A percentile compares a stretch with the other conserved stretches of the same genome.
Conservation (phyloP, 2,888 invertebrate species). For the Cybosia mesomella region DNA sequence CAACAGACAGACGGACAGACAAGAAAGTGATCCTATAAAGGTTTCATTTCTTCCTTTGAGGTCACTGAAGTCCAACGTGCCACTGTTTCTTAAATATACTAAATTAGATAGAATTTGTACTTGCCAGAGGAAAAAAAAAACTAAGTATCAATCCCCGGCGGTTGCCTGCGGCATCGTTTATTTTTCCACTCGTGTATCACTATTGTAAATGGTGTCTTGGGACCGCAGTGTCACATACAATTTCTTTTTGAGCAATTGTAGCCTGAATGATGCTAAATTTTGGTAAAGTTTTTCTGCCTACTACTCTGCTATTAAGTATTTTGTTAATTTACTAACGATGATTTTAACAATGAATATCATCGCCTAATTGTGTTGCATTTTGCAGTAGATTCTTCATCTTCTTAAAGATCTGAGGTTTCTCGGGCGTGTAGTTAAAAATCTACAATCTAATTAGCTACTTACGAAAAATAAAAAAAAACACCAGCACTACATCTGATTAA, state of each 20-base stretch:
- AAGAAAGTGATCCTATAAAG: background rate
- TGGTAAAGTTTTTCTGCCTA: background rate
- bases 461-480: no score
- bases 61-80: background rate
- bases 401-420: no score
- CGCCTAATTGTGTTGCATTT: no score
- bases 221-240: conserved; percentile 31
- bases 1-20: background rate
- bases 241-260: conserved; percentile 30
- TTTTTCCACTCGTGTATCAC: conserved; percentile 38
- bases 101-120: background rate
- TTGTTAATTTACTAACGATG: no score
- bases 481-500: no score
- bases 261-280: conserved; percentile 26
- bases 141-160: conserved; percentile 46
- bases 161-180: conserved; percentile 42
- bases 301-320: background rate
- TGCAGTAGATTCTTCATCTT: no score
- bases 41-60: background rate
- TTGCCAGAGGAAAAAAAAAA: conserved; percentile 35
- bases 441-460: no score
- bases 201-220: conserved; percentile 46
- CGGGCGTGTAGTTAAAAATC: no score
- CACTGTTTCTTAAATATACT: background rate
- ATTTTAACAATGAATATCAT: background rate